Evolutionary conservation across 2,113 vertebrate species (phyloP), one percentile per base, ranked within the genome.

Genomic region (Antechinus flavipes): DNA sequence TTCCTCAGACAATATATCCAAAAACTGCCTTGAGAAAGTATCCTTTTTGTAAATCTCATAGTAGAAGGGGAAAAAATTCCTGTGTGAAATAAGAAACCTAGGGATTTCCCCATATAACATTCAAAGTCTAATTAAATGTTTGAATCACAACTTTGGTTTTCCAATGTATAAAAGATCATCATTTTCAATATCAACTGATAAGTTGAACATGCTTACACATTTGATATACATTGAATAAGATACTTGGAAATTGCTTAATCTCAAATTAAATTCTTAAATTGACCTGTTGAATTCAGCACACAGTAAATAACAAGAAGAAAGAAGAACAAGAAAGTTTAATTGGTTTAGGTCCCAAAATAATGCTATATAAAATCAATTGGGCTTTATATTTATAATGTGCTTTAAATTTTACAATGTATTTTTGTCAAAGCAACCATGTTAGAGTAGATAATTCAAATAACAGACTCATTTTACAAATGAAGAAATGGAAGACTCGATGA

Each of bases 1-100:
- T 95, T 96, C 92, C 50, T 94, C 1, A 0, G 94, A 89, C 94
- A 96, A 97, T 90, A 94, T 92, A 54, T 95, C 97, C 93, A 91
- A 90, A 93, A 52, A 19, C 90, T 54, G 8, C 49, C 91, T 90
- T 89, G 58, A 3, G 90, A 94, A 95, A 93, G 16, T 25, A 90
- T 84, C 47, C 68, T 9, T 61, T 97, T 54, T 10, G 12, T 54
- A 93, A 27, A 2, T 92, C 22, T 92, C 90, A 52, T 11, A n/a
- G 23, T 35, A 90, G 9, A 25, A 5, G 14, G 90, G 94, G 91
- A 90, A 14, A 55, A 90, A 93, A 91, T 26, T 95, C 0, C 22
- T 7, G 89, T 25, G 54, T 3, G 5, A 0, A 49, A 54, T 90
- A 54, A 42, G 92, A 89, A 58, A 42, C 54, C 55, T 93, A 27